phyloP scores from a whole-genome alignment of 2,888 invertebrate genomes.

The Tipula vernalis region DNA sequence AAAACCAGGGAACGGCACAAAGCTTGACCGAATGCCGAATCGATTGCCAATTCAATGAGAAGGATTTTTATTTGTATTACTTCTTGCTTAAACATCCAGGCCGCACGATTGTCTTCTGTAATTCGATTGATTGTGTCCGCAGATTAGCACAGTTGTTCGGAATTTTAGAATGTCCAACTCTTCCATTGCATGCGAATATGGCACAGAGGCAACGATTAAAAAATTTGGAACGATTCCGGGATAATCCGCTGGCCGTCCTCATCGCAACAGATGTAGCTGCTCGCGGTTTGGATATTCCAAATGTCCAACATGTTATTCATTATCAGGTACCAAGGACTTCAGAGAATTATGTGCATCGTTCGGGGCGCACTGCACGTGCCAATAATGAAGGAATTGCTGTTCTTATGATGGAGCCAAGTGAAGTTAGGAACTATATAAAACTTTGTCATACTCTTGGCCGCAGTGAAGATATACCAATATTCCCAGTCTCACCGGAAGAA shows the following conservation, averaged over 20 bases:
- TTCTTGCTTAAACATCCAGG: conserved; percentile 76
- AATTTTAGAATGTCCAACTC: conserved; percentile 55
- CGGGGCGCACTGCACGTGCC: conserved; percentile 92
- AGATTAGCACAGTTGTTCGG: conserved; percentile 57
- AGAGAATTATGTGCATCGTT: conserved; percentile 93
- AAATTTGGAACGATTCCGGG: conserved; percentile 80
- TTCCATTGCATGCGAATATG: conserved; percentile 82
- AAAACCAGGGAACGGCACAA: conserved; percentile 65
- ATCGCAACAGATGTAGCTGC: conserved; percentile 97
- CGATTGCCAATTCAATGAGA: conserved; percentile 61
- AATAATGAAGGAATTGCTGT: conserved; percentile 80
- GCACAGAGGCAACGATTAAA: conserved; percentile 86
- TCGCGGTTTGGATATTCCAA: conserved; percentile 88
- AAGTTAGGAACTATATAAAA: conserved; percentile 64
- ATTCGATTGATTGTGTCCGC: conserved; percentile 86
- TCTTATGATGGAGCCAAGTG: conserved; percentile 79
- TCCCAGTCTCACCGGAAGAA: conserved; percentile 56
- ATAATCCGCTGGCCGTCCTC: conserved; percentile 57
- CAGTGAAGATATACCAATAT: conserved; percentile 76
- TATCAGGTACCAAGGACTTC: conserved; percentile 92
- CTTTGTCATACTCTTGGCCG: conserved; percentile 74
- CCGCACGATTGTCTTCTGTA: conserved; percentile 85
- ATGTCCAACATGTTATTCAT: conserved; percentile 89
- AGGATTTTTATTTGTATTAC: conserved; percentile 89
- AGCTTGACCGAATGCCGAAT: conserved; percentile 76